These are phyloP conservation scores for Eupithecia insigniata DNA, from an alignment of 2,888 invertebrate genomes.

Conservation along the genomic window DNA sequence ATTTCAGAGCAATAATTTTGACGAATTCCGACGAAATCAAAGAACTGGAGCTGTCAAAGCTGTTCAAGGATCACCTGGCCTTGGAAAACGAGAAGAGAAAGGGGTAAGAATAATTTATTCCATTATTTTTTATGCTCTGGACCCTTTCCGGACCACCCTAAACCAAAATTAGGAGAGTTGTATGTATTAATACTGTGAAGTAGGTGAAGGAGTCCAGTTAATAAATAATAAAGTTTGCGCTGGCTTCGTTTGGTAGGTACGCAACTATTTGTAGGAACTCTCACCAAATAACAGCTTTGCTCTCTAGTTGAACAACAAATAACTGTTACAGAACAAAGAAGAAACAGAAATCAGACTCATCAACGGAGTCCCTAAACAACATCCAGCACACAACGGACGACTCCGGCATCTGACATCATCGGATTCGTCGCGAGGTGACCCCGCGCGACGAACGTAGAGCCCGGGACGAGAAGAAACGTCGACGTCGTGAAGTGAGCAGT, in stretches of 20 bases:
- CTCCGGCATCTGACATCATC: conserved; percentile 82
- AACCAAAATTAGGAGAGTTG: not conserved
- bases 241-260: too few species aligned
- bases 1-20: conserved; percentile 77
- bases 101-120: conserved; percentile 54
- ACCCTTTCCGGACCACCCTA: not conserved
- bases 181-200: too few species aligned
- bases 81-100: conserved; percentile 73
- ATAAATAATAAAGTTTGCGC: too few species aligned
- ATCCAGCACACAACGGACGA: conserved; percentile 79
- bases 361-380: conserved; percentile 75
- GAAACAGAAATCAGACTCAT: conserved; percentile 74
- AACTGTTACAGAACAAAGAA: conserved; percentile 53
- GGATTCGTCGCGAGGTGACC: conserved; percentile 65
- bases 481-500: conserved; percentile 53
- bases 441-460: conserved; percentile 53
- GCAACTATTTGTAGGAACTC: too few species aligned
- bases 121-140: not conserved
- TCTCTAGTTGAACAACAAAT: not conserved
- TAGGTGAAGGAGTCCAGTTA: too few species aligned
- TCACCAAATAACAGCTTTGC: too few species aligned
- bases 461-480: conserved; percentile 64
- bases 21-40: conserved; percentile 78
- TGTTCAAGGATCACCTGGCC: conserved; percentile 75
- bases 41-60: conserved; percentile 73